Evolutionary conservation across 2,888 invertebrate genomes (phyloP), one percentile per base, ranked within the genome.

Genomic region (Parasteatoda lunata): DNA sequence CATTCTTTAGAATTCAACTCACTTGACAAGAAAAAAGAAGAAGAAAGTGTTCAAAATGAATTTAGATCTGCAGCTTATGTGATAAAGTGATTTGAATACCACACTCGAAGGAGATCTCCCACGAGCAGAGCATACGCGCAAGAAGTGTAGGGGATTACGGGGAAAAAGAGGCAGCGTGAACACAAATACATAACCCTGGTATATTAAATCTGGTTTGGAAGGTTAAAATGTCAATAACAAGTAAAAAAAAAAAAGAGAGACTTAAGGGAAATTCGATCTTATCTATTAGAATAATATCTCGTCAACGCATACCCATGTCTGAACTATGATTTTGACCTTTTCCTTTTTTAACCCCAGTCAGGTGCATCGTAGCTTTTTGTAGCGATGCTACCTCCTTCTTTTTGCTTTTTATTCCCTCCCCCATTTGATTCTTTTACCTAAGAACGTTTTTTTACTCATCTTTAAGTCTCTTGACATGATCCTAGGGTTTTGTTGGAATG

Each of bases 281-380:
- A 82, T 82, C 86, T 77, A 45, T 73, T 87, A 69, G 69, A 87
- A 87, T 82, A 87, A 82, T 87, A 87, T 82, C 81, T 87, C 86
- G 81, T 82, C 81, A 87, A 82, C 80, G 81, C 77, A 80, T 80
- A 76, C 85, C 71, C 68, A 71, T 77, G 81, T 72, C 77, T 85
- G 65, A 76, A 77, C 68, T 77, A 68, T 51, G 77, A 15, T n/a
- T 76, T 15, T 82, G 86, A 87, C 86, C 85, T 87, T 73, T 52
- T 78, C 52, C 49, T 76, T 72, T 70, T 79, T 45, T 68, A 68
- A 68, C 71, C 68, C 30, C n/a, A 70, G 69, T 73, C 77, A 77
- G 80, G 77, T 81, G 71, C 80, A 66, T 77, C 76, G 15, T 15
- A 66, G 52, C 52, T 72, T 77, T 84, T 68, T 64, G 45, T 70